Evolutionary conservation across 2,797 vertebrate species (phyloP), one percentile per base, ranked within the genome.

Genomic region (Thripadectes ignobilis): DNA sequence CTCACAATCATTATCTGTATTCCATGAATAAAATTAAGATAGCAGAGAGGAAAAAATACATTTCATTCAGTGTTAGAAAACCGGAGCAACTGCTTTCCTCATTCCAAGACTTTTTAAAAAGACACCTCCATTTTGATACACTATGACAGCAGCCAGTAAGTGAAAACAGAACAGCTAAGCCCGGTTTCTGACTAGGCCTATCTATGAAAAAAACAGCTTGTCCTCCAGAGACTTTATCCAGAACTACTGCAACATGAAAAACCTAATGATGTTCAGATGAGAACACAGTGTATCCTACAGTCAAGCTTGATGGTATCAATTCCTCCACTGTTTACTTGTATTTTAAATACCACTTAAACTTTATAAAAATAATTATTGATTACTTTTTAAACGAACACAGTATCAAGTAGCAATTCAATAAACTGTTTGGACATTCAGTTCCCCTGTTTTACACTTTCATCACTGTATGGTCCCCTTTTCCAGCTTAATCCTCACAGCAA

Each of bases 21-120:
- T 95, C 57, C 72, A 88, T 69, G 32, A 95, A 92, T 91, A 93
- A 93, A 94, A 95, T 38, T 58, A 96, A 96, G 67, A 75, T 0
- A 89, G 54, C 46, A 68, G 21, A 43, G 16, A 77, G 43, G 48
- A 93, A 95, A 43, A 82, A 67, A 71, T 32, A 30, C 34, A 76
- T 86, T 63, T 39, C 49, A 49, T 24, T 34, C 13, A 74, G 30
- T 1, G 4, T 39, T 48, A 87, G 26, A 46, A 92, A 79, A 92
- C 88, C 4, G 36, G 12, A 95, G 34, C 48, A 27, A 66, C 13
- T 9, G 18, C 30, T 81, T 79, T 91, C 72, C 36, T 89, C 46
- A 54, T 57, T 72, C 49, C 19, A 21, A 9, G 4, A 63, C 7
- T 67, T 74, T 34, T 19, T 26, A 59, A 46, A 58, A 88, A 76